These are phyloP conservation scores for Harpagoxenus sublaevis DNA, from an alignment of 2,888 invertebrate species.

Conservation along the genomic window DNA sequence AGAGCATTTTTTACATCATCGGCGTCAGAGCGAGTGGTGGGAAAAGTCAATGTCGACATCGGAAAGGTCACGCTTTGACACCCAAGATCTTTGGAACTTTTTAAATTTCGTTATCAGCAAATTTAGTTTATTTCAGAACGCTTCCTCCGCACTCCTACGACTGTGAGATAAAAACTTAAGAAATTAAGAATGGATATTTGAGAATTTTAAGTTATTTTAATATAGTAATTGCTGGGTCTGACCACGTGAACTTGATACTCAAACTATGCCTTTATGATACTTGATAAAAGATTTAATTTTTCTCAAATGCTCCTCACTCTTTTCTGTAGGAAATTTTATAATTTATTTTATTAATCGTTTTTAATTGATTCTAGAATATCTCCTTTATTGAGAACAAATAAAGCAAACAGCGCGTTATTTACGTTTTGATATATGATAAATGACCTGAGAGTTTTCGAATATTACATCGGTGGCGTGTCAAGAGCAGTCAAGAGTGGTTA, in stretches of 20 bases:
- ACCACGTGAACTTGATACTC: background rate
- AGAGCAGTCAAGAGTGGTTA: background rate
- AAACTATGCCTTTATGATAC: background rate
- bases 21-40: background rate
- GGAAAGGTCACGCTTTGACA: conserved; percentile 2
- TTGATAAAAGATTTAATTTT: background rate
- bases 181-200: background rate
- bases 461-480: background rate
- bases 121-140: background rate
- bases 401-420: background rate
- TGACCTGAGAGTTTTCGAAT: background rate
- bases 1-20: background rate
- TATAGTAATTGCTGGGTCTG: background rate
- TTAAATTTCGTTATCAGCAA: conserved; percentile 16
- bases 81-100: background rate
- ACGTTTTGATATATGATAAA: background rate
- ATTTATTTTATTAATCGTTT: background rate
- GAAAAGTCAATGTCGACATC: conserved; percentile 6
- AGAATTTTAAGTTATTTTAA: background rate
- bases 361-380: background rate
- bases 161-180: background rate
- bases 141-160: background rate
- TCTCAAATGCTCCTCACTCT: background rate
- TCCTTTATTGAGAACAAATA: background rate
- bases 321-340: background rate